Percentiles rank a stretch among this genome's conserved stretches.
Conservation (phyloP, 2,888 invertebrate species). For the Tetramorium bicarinatum region DNA sequence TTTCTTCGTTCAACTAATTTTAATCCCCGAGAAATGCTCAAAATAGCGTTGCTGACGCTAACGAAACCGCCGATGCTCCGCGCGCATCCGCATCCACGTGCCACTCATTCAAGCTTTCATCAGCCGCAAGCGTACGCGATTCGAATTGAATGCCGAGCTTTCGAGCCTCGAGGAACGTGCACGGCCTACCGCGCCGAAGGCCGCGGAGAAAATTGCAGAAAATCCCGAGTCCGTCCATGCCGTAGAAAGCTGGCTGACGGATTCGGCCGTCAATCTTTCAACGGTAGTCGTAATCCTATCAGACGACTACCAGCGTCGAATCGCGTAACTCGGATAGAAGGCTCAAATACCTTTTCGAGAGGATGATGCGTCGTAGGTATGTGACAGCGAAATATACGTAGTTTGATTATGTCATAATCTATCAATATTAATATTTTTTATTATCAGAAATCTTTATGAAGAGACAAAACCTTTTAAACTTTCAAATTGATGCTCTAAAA, state of each 20-base stretch:
- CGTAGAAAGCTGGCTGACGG: constrained; percentile 81
- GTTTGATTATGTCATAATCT: background rate
- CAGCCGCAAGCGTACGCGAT: constrained; percentile 71
- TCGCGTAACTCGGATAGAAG: constrained; percentile 45
- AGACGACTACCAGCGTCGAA: constrained; percentile 71
- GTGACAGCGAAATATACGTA: background rate
- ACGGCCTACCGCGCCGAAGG: constrained; percentile 75
- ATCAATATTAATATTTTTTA: background rate
- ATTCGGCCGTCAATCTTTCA: constrained; percentile 85
- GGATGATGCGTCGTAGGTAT: background rate
- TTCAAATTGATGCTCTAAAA: background rate
- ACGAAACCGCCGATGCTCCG: constrained; percentile 34
- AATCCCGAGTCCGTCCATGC: constrained; percentile 79
- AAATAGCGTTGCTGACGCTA: constrained; percentile 47
- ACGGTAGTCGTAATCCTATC: constrained; percentile 82
- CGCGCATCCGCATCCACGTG: constrained; percentile 57
- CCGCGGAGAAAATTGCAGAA: constrained; percentile 77
- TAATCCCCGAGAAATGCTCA: constrained; percentile 26
- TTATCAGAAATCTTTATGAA: too few relatives aligned
- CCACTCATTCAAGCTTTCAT: constrained; percentile 59
- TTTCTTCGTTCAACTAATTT: constrained; percentile 46
- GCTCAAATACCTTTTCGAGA: constrained; percentile 50
- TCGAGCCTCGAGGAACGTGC: constrained; percentile 80
- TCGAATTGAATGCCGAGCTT: constrained; percentile 77
- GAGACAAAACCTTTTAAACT: background rate